These are phyloP conservation scores for Cryptocheilus praepositus DNA, from an alignment of 2,888 invertebrate genomes.

Conservation along the genomic window DNA sequence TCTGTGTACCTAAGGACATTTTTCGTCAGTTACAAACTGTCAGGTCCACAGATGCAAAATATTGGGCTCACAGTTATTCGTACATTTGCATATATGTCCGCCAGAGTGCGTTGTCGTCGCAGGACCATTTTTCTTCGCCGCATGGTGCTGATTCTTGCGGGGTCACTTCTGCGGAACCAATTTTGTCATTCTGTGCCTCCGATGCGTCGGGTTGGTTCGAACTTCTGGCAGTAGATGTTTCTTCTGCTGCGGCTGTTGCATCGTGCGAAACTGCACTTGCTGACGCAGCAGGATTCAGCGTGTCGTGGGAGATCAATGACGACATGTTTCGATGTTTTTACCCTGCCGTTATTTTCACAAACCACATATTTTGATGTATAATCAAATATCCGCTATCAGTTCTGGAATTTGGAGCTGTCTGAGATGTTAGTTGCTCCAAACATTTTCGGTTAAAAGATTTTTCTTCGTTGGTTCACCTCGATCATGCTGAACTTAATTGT, in stretches of 20 bases:
- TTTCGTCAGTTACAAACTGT: neutral
- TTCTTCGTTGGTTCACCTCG: neutral
- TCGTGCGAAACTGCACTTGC: neutral
- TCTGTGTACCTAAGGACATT: slow-evolving; percentile 49
- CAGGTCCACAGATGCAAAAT: neutral
- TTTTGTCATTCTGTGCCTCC: neutral
- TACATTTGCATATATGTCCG: slow-evolving; percentile 57
- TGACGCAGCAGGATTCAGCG: too few relatives aligned
- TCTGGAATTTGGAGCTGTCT: too few relatives aligned
- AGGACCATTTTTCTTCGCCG: slow-evolving; percentile 35
- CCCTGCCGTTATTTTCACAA: neutral
- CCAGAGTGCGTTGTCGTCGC: slow-evolving; percentile 54
- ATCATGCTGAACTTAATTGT: too few relatives aligned
- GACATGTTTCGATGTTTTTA: neutral
- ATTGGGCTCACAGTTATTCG: slow-evolving; percentile 15
- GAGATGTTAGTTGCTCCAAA: too few relatives aligned
- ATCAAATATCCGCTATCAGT: too few relatives aligned
- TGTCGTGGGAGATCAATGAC: neutral
- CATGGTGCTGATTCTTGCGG: neutral
- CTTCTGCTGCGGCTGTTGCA: neutral
- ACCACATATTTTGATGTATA: too few relatives aligned
- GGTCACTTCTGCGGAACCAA: too few relatives aligned
- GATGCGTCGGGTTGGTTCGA: too few relatives aligned
- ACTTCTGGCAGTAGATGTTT: too few relatives aligned
- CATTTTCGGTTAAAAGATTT: neutral